Evolutionary conservation across 2,797 vertebrate species (phyloP).

Genomic region (Valencia hispanica): DNA sequence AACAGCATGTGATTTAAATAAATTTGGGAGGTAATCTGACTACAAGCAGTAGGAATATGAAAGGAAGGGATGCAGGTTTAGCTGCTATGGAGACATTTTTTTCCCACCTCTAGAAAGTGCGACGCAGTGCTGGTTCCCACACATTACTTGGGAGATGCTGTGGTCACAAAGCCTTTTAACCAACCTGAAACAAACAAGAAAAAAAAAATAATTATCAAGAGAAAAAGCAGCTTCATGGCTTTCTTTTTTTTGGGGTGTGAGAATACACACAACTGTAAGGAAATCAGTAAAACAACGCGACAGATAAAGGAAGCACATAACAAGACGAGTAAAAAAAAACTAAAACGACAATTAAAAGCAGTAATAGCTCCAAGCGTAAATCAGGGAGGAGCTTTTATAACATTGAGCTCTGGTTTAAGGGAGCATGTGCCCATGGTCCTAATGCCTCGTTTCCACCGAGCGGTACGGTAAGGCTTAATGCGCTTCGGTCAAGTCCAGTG

Average conservation of each 20-base stretch:
- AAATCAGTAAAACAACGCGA: background rate
- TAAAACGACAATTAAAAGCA: background rate
- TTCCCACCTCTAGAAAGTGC: conserved; percentile 94
- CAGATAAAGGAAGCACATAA: background rate
- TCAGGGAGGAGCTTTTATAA: background rate
- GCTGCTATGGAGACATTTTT: conserved; percentile 21
- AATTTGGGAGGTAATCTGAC: background rate
- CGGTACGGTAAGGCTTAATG: too few species aligned
- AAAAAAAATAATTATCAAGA: background rate
- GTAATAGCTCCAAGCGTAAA: background rate
- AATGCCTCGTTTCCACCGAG: too few species aligned
- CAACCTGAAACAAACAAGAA: conserved; percentile 79
- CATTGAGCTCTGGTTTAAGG: too few species aligned
- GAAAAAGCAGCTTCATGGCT: background rate
- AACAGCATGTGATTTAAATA: background rate
- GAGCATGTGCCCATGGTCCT: too few species aligned
- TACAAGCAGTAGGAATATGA: background rate
- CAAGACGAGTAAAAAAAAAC: background rate
- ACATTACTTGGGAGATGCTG: conserved; percentile 94
- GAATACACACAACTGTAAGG: background rate
- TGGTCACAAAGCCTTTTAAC: conserved; percentile 94
- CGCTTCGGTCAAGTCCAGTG: too few species aligned
- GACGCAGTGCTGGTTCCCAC: conserved; percentile 96
- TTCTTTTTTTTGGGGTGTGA: background rate
- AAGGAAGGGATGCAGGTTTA: background rate